Evolutionary conservation across 2,888 invertebrate genomes (phyloP).

Genomic region (Druceiella hillmani): DNA sequence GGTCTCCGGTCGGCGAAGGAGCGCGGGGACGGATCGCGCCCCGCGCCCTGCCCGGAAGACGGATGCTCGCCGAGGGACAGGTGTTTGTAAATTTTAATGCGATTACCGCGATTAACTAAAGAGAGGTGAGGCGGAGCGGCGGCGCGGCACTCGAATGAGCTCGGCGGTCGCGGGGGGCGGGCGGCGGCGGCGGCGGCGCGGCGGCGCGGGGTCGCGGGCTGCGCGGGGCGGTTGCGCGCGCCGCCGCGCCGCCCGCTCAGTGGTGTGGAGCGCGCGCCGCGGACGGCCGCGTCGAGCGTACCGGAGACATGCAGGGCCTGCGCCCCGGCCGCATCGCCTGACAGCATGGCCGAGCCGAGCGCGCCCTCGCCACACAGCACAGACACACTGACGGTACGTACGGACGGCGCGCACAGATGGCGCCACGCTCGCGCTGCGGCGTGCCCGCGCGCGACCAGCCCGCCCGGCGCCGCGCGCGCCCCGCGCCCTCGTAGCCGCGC

Average conservation of each 20-base stretch:
- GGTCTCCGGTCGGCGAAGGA: slow-evolving; percentile 8
- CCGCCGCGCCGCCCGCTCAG: slow-evolving; percentile 35
- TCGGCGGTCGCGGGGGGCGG: slow-evolving; percentile 15
- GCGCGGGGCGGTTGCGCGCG: slow-evolving; percentile 28
- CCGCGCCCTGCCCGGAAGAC: neutral
- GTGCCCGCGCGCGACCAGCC: slow-evolving; percentile 6
- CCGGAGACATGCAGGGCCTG: slow-evolving; percentile 50
- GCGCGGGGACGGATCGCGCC: slow-evolving; percentile 30
- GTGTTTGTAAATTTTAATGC: too few relatives aligned
- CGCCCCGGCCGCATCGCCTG: slow-evolving; percentile 52
- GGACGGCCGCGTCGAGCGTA: slow-evolving; percentile 47
- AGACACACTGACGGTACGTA: slow-evolving; percentile 53
- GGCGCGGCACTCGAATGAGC: slow-evolving; percentile 25
- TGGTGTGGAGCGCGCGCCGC: slow-evolving; percentile 52
- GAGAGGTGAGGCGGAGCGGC: too few relatives aligned
- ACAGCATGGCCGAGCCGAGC: slow-evolving; percentile 52
- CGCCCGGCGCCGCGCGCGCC: slow-evolving; percentile 10
- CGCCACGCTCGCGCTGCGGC: slow-evolving; percentile 7
- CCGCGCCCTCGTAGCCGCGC: slow-evolving; percentile 17
- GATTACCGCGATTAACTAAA: too few relatives aligned
- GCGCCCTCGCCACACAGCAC: slow-evolving; percentile 50
- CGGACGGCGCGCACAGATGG: slow-evolving; percentile 13
- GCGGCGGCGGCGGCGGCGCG: slow-evolving; percentile 20
- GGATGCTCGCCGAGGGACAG: slow-evolving; percentile 1
- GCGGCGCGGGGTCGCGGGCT: slow-evolving; percentile 22